Evolutionary conservation across 2,113 vertebrate genomes (phyloP).

Genomic region (Chunga burmeisteri): DNA sequence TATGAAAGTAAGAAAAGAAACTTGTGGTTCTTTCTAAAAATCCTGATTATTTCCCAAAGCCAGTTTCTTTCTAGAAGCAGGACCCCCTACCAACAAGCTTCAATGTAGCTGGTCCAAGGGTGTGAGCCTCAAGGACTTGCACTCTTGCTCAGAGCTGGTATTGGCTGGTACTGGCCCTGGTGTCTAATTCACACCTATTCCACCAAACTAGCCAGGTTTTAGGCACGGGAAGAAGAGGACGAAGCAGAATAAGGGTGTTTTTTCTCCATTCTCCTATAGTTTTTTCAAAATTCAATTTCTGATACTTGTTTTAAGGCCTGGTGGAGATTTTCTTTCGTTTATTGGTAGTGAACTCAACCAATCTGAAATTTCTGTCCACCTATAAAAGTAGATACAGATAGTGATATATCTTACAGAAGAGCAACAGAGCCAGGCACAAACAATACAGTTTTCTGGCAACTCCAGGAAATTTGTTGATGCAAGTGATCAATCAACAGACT

Average conservation of each 20-base stretch:
- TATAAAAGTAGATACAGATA: background rate
- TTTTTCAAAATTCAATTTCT: background rate
- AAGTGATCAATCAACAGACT: background rate
- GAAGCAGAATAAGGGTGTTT: background rate
- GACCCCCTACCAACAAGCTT: background rate
- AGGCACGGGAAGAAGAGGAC: rapidly evolving
- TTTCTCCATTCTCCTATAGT: background rate
- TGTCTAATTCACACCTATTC: background rate
- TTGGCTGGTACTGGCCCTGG: background rate
- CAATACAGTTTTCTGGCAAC: background rate
- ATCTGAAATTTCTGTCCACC: background rate
- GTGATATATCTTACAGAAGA: background rate
- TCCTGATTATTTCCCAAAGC: background rate
- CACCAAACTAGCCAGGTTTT: background rate
- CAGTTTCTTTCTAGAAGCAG: background rate
- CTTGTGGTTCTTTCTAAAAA: background rate
- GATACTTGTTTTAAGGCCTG: background rate
- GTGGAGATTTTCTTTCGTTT: background rate
- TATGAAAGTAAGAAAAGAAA: background rate
- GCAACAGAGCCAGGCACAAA: background rate
- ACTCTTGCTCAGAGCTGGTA: background rate
- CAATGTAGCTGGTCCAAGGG: background rate
- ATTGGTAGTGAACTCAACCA: background rate
- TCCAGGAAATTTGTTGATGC: background rate
- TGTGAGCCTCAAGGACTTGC: background rate